Evolutionary conservation across 2,113 vertebrate genomes (phyloP), one percentile per base, ranked within the genome.

Genomic region (Nansenia antarctica): DNA sequence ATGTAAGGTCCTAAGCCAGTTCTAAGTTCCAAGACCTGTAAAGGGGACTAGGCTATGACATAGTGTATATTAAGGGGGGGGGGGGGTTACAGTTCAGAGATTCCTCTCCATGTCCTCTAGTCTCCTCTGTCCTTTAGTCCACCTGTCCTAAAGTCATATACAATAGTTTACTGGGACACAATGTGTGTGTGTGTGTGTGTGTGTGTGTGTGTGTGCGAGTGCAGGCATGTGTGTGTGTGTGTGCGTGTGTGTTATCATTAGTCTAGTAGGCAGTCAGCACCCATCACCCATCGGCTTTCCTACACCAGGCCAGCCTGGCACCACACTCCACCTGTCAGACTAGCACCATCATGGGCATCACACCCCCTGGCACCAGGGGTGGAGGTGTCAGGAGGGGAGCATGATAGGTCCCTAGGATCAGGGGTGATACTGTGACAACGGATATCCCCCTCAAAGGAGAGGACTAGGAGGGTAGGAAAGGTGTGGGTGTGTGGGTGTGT

Each of bases 401-500:
- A 0, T 35, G 30, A 70, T 35, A 12, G 52, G 68, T 70, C 62
- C 65, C 69, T 63, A 20, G 62, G 47, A 66, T 58, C 62, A 34
- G 63, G 57, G 64, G 32, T 62, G 73, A 69, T 64, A 2, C n/a
- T 3, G 67, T 59, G 73, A 81, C 71, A 77, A 58, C 73, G 69
- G 34, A 79, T 76, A 76, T 55, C 24, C 22, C 49, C 39, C 14
- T 5, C 0, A 80, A 73, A 69, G 12, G 14, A 53, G n/a, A n/a
- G n/a, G 42, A 65, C 24, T 7, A 2, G 5, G 5, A 11, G 27
- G 15, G 6, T 15, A 30, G 55, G 24, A 55, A 55, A 26, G n/a
- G 29, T 9, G 55, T 30, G 27, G 1, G 54, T 24, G 59, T 61
- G 32, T 60, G 14, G 14, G 27, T 57, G 24, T 57, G 24, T 29